These are phyloP conservation scores for Psettodes erumei DNA, from an alignment of 2,113 vertebrate species.

Conservation along the genomic window DNA sequence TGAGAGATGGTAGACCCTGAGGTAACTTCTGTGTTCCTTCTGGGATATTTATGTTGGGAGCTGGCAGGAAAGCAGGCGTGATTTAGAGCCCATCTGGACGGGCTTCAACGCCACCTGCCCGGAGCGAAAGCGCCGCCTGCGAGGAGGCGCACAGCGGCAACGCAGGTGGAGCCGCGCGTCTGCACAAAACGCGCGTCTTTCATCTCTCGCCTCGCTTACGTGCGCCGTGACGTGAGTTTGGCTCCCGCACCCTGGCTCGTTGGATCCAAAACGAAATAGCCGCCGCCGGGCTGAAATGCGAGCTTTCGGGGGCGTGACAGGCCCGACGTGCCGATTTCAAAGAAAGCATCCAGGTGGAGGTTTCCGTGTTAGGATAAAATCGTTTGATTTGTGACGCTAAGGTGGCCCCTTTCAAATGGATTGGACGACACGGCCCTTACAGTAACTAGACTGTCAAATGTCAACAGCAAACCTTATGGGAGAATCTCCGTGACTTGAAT, in stretches of 20 bases:
- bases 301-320: not conserved
- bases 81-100: constrained; percentile 75
- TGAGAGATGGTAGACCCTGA: constrained; percentile 64
- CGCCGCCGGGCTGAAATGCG: not conserved
- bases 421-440: no score
- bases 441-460: not conserved
- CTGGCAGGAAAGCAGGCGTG: constrained; percentile 58
- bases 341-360: not conserved
- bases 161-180: constrained; percentile 7
- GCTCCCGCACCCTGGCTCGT: constrained; percentile 7
- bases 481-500: not conserved
- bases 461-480: no score
- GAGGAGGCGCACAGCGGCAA: constrained; percentile 31
- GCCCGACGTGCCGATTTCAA: not conserved
- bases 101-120: constrained; percentile 66
- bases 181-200: constrained; percentile 26
- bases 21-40: constrained; percentile 67
- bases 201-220: constrained; percentile 32
- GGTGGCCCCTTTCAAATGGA: no score
- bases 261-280: constrained; percentile 14
- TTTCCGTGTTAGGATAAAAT: no score
- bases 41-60: constrained; percentile 69
- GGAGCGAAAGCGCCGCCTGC: constrained; percentile 39
- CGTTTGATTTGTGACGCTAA: no score
- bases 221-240: no score